Base-by-base conservation (phyloP, 2,888 invertebrate genomes). In the Diarsia brunnea region DNA sequence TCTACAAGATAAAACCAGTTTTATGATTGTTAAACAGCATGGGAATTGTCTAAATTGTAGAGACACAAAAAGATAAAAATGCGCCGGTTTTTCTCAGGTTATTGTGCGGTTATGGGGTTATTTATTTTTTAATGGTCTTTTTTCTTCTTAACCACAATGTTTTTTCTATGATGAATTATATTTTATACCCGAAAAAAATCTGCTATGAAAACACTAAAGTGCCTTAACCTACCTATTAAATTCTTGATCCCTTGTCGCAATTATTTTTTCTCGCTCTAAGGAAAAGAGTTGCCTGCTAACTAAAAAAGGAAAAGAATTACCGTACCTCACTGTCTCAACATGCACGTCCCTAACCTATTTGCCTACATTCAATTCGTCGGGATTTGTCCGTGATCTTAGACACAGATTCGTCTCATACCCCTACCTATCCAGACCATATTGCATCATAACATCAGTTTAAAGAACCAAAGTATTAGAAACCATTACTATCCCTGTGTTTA, bases 351-450 rank as follows among this genome's bases (percentile, higher is more conserved):
- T 78, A 71, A 51, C 83, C 94, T 91, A 94, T 93, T 95, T 94
- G 94, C 94, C 92, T 93, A 94, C 91, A 93, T 93, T 87, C 90
- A 93, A 94, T 92, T 90, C 86, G 86, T 88, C 79, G 78, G 81
- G 86, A 82, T 89, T 87, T 92, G 94, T 91, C 95, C 95, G 93
- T 94, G 95, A 95, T 95, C 94, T 94, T 93, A 92, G 86, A 87
- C 85, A 88, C 88, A 89, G 87, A 89, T 85, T 84, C 89, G 89
- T 89, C 88, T 88, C 86, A 84, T 67, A 67, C 75, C 60, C 78
- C 68, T 66, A 78, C 77, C 79, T 79, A 69, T 69, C 81, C 73
- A 63, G 81, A 79, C 76, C 79, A 75, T 67, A 69, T 71, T 66
- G 79, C 45, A 76, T 53, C 70, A 80, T 24, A 66, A 82, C 75